A percentile compares a stretch with the other conserved stretches of the same genome.
Conservation (phyloP, 2,113 vertebrate species). For the Ochotona curzoniae region DNA sequence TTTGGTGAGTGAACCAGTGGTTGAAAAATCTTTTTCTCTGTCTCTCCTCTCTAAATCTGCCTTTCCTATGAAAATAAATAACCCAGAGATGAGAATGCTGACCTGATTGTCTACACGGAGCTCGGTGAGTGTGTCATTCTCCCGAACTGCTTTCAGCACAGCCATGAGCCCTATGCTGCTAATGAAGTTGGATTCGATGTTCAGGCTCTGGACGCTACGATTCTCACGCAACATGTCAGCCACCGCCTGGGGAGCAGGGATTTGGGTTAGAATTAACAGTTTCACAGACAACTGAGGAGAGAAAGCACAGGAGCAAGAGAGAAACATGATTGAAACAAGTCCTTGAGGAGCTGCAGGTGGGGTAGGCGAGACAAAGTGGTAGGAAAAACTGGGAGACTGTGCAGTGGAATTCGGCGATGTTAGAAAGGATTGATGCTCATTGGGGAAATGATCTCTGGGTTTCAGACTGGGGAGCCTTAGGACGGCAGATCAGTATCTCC, state of each 20-base stretch:
- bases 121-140: constrained; percentile 90
- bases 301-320: constrained; percentile 41
- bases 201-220: constrained; percentile 93
- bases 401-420: background rate
- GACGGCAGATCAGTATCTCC: background rate
- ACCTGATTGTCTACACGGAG: constrained; percentile 97
- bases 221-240: constrained; percentile 96
- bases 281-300: constrained; percentile 54
- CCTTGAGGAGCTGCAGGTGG: background rate
- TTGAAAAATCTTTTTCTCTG: too few relatives aligned
- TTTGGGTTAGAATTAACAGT: constrained; percentile 56
- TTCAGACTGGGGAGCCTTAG: background rate
- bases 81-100: background rate
- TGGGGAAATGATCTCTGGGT: background rate
- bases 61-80: background rate
- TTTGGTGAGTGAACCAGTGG: too few relatives aligned
- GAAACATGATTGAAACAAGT: constrained; percentile 11
- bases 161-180: constrained; percentile 93
- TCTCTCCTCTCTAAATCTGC: too few relatives aligned
- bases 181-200: constrained; percentile 98
- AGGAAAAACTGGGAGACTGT: background rate
- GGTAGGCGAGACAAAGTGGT: background rate
- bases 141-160: constrained; percentile 90
- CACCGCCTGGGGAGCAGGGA: constrained; percentile 87
- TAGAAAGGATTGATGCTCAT: background rate